Evolutionary conservation across 2,113 vertebrate species (phyloP).

Genomic region (Oreochromis tanganicae): DNA sequence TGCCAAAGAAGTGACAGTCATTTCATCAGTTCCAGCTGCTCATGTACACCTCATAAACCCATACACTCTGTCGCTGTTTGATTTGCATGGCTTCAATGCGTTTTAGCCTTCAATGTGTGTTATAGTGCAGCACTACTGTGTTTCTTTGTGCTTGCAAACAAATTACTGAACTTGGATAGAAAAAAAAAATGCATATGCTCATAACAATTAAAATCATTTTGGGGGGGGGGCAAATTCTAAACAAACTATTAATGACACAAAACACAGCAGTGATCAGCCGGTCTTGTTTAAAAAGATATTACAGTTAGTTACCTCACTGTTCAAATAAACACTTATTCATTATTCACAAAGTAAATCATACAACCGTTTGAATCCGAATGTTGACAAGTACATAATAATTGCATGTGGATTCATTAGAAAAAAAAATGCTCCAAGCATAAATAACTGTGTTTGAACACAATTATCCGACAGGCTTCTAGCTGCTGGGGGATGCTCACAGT

Average conservation of each 20-base stretch:
- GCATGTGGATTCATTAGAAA: neutral
- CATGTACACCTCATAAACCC: neutral
- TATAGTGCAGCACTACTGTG: neutral
- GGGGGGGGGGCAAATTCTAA: neutral
- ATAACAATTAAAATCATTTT: slow-evolving; percentile 2
- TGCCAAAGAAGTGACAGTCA: neutral
- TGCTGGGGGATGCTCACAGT: neutral
- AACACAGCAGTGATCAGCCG: neutral
- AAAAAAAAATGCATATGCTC: neutral
- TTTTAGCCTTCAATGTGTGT: neutral
- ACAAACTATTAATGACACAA: neutral
- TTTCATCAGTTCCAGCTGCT: slow-evolving; percentile 1
- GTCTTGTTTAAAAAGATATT: neutral
- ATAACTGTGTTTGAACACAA: neutral
- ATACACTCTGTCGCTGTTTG: neutral
- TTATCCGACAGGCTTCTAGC: neutral
- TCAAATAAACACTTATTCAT: neutral
- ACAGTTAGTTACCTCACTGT: neutral
- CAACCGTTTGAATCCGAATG: neutral
- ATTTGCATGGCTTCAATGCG: neutral
- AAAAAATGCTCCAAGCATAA: neutral
- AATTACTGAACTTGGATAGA: neutral
- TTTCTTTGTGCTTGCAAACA: neutral
- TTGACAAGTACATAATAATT: neutral
- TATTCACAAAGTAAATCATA: neutral